A percentile compares a stretch with the other conserved stretches of the same genome.
Conservation (phyloP, 2,113 vertebrate genomes). For the Andinoacara biseriatus region DNA sequence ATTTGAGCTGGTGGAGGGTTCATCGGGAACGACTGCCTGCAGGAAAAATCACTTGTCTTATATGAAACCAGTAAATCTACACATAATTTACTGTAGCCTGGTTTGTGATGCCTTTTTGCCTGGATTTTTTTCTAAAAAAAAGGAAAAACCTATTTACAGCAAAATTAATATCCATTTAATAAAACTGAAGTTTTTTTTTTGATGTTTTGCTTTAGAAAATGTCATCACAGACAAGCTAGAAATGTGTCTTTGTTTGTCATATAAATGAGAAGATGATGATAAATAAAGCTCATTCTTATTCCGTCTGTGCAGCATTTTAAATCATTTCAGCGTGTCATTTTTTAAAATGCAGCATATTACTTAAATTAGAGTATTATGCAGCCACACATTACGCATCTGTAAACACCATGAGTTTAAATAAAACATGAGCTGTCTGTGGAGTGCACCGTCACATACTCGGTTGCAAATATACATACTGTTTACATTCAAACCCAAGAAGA, state of each 20-base stretch:
- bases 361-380: conserved; percentile 32
- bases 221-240: neutral
- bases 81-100: neutral
- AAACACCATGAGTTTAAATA: conserved; percentile 45
- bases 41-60: conserved; percentile 3
- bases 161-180: neutral
- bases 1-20: neutral
- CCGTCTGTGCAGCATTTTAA: conserved; percentile 1
- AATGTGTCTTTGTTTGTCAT: neutral
- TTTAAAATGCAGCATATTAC: conserved; percentile 14
- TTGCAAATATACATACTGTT: neutral
- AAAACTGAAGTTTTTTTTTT: neutral
- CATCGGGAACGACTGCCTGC: neutral
- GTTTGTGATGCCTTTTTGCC: neutral
- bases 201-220: conserved; percentile 3
- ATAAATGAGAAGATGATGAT: conserved; percentile 17
- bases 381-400: conserved; percentile 6
- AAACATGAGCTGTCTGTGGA: conserved; percentile 29
- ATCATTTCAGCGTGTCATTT: conserved; percentile 19
- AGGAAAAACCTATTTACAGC: neutral
- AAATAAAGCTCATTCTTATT: conserved; percentile 7
- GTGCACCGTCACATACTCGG: conserved; percentile 31
- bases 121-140: neutral
- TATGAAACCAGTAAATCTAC: neutral
- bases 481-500: conserved; percentile 13